Conservation (phyloP, 2,113 vertebrate species). For the Pontoporia blainvillei region DNA sequence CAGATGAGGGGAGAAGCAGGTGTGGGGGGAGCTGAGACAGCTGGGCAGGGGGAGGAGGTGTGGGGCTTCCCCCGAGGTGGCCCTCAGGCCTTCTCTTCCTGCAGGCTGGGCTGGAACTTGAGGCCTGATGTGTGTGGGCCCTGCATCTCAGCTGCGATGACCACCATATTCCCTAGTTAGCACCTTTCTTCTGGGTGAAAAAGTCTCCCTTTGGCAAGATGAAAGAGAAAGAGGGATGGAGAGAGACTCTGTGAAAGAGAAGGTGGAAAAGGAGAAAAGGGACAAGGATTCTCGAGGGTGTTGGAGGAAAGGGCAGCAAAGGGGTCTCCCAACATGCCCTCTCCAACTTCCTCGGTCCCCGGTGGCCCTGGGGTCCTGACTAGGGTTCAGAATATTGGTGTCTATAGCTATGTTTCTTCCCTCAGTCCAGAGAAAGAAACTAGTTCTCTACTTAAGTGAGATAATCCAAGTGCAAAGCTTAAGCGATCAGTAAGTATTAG, state of each 20-base stretch:
- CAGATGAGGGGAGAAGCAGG: neutral
- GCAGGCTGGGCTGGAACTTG: neutral
- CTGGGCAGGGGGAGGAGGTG: neutral
- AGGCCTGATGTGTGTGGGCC: neutral
- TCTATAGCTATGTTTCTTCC: neutral
- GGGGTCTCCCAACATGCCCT: neutral
- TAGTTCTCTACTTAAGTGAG: neutral
- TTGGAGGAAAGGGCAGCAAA: conserved; percentile 69
- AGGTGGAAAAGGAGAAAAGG: neutral
- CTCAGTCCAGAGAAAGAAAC: neutral
- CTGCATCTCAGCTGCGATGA: neutral
- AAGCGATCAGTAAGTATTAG: neutral
- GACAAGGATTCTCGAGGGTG: conserved; percentile 58
- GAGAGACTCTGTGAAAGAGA: neutral
- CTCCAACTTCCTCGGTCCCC: neutral
- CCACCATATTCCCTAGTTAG: neutral
- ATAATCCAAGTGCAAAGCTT: neutral
- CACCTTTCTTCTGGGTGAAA: conserved; percentile 80
- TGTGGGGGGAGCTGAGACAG: neutral
- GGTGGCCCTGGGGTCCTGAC: neutral
- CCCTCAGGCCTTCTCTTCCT: neutral
- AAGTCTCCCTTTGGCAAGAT: neutral
- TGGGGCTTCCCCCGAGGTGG: neutral
- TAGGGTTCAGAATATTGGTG: neutral
- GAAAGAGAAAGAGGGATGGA: neutral